Conservation (phyloP, 2,113 vertebrate genomes). For the Danionella cerebrum region DNA sequence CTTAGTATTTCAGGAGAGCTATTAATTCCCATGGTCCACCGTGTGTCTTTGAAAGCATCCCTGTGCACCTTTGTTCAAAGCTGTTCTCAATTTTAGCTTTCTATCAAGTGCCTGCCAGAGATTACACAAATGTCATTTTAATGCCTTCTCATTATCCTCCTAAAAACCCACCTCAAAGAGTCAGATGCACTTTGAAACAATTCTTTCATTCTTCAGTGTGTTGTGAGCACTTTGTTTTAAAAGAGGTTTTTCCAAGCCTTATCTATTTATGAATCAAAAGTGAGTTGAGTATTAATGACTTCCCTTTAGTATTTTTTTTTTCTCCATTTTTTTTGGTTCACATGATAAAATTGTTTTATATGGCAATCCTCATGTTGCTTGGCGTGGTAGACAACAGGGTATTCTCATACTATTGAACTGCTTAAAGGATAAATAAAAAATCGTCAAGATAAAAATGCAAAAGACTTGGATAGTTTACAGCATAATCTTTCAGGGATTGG, state of each 20-base stretch:
- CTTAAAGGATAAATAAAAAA: no score
- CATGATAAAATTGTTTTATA: no score
- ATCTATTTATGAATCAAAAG: neutral
- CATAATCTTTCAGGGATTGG: no score
- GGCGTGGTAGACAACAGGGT: no score
- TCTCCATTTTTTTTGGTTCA: no score
- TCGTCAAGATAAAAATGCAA: no score
- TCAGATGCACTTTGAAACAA: neutral
- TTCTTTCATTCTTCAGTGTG: neutral
- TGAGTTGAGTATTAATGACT: neutral
- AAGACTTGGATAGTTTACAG: no score
- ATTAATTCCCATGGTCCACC: slow-evolving; percentile 1
- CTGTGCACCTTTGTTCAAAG: slow-evolving; percentile 4
- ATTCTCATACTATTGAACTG: no score
- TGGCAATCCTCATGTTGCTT: no score
- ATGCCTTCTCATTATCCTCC: no score
- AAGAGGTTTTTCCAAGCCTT: no score
- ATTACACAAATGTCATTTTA: slow-evolving; percentile 27
- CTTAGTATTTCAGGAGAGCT: neutral
- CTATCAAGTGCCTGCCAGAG: slow-evolving; percentile 15
- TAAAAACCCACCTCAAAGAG: slow-evolving; percentile 11
- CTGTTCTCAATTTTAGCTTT: slow-evolving; percentile 18
- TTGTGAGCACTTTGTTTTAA: neutral
- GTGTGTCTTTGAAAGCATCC: slow-evolving; percentile 16
- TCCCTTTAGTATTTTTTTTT: no score